These are phyloP conservation scores for Verasper variegatus DNA, from an alignment of 2,113 vertebrate species.

Conservation along the genomic window DNA sequence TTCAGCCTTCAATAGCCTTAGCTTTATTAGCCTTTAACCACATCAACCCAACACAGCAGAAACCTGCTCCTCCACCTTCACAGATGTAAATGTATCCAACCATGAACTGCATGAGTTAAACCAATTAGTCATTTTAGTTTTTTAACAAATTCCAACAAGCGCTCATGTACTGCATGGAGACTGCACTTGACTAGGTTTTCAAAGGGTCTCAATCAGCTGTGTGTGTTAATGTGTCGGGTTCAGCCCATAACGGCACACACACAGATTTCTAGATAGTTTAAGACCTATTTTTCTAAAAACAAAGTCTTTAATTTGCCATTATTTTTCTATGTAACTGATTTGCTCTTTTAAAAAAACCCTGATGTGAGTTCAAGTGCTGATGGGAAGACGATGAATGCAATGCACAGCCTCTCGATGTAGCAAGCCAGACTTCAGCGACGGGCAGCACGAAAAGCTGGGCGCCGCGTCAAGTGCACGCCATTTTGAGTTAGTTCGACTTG, in stretches of 20 bases:
- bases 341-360: slow-evolving; percentile 21
- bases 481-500: slow-evolving; percentile 15
- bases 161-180: slow-evolving; percentile 70
- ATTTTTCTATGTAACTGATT: slow-evolving; percentile 66
- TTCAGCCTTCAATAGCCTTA: slow-evolving; percentile 56
- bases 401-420: slow-evolving; percentile 67
- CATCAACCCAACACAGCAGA: slow-evolving; percentile 2
- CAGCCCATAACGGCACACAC: not conserved
- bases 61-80: slow-evolving; percentile 35
- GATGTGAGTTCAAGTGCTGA: slow-evolving; percentile 8
- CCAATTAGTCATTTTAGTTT: slow-evolving; percentile 66
- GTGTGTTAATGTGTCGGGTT: slow-evolving; percentile 19
- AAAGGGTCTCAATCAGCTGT: slow-evolving; percentile 38
- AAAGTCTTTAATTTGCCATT: slow-evolving; percentile 60
- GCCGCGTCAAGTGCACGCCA: slow-evolving; percentile 4
- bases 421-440: slow-evolving; percentile 32
- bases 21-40: slow-evolving; percentile 27
- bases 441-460: slow-evolving; percentile 21
- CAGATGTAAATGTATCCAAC: slow-evolving; percentile 48
- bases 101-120: slow-evolving; percentile 71
- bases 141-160: slow-evolving; percentile 29
- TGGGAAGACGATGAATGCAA: slow-evolving; percentile 23
- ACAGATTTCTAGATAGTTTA: no score
- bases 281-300: slow-evolving; percentile 72
- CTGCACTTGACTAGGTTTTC: slow-evolving; percentile 32